Percentiles rank a stretch among this genome's conserved stretches.
Evolutionary conservation across 1,140 invertebrate genomes (phyloP).

Genomic region (Drosophila tsacasi): DNA sequence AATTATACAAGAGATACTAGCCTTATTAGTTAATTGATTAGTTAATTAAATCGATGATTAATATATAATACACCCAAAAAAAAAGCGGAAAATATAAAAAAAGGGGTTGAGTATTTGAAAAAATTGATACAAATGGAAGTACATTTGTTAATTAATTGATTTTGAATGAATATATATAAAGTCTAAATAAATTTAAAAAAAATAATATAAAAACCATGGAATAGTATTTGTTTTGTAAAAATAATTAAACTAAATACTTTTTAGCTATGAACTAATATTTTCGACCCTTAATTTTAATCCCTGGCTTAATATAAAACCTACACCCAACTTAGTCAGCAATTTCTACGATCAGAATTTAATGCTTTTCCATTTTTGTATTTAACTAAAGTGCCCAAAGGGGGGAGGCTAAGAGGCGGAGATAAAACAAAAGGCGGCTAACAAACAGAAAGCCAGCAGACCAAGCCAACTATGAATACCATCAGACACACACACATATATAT

Average conservation of each 20-base stretch:
- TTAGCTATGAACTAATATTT: background rate
- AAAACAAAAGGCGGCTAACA: slow-evolving; percentile 79
- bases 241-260: too few species aligned
- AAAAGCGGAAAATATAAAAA: too few species aligned
- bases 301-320: background rate
- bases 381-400: background rate
- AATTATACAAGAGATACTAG: background rate
- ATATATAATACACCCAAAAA: too few species aligned
- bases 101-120: too few species aligned
- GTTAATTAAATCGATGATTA: too few species aligned
- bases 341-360: slow-evolving; percentile 23
- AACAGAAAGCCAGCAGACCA: slow-evolving; percentile 70
- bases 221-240: too few species aligned
- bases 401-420: slow-evolving; percentile 36
- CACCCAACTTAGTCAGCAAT: background rate
- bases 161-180: too few species aligned
- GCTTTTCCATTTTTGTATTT: slow-evolving; percentile 48
- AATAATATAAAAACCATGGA: too few species aligned
- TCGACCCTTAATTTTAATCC: background rate
- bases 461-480: slow-evolving; percentile 58
- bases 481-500: slow-evolving; percentile 1
- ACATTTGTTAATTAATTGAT: too few species aligned
- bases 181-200: too few species aligned
- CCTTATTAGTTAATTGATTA: background rate
- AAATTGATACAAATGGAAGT: too few species aligned